phyloP scores from a whole-genome alignment of 2,797 vertebrate genomes.

The Rhynchotus rufescens region DNA sequence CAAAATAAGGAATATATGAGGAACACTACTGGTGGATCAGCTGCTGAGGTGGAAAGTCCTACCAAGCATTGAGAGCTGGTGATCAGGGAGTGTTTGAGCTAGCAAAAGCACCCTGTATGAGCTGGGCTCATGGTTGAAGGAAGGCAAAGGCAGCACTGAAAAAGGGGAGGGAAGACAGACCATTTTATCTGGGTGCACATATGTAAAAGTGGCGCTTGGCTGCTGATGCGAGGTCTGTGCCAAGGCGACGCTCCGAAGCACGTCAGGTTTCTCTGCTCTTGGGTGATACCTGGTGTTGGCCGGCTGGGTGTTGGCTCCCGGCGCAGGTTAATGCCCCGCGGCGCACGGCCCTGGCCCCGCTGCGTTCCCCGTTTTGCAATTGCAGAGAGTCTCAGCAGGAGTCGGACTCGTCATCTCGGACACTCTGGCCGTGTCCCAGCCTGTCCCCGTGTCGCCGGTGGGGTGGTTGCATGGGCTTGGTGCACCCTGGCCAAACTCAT shows the following conservation, averaged over 20 bases:
- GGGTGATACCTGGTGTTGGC: not conserved
- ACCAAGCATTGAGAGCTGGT: not conserved
- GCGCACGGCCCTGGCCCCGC: accelerated
- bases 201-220: not conserved
- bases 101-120: too few species aligned
- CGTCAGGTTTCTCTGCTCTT: too few species aligned
- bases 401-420: not conserved
- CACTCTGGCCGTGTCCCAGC: not conserved
- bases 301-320: constrained; percentile 4
- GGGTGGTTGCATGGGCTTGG: not conserved
- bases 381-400: not conserved
- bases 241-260: too few species aligned
- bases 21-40: accelerated
- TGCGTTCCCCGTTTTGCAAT: constrained; percentile 32
- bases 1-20: not conserved
- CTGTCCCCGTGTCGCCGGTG: not conserved
- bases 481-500: accelerated
- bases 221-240: not conserved
- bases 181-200: not conserved
- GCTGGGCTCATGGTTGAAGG: too few species aligned
- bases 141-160: too few species aligned
- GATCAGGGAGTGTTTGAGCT: not conserved
- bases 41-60: not conserved
- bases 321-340: not conserved
- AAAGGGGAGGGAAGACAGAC: not conserved